phyloP scores from a whole-genome alignment of 2,113 vertebrate species.

The Xiphias gladius region DNA sequence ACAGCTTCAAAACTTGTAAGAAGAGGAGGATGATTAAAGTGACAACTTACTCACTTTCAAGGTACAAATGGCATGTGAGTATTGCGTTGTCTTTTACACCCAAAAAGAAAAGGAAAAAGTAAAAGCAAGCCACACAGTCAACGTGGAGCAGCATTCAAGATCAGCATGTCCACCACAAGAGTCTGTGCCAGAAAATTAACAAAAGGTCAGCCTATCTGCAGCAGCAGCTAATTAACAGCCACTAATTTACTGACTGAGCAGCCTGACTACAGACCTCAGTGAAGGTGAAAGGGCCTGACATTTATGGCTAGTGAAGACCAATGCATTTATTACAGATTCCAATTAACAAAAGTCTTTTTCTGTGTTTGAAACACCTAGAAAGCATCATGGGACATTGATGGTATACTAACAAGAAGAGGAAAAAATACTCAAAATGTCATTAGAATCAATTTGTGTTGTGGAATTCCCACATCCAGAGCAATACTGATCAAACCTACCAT shows the following conservation, averaged over 20 bases:
- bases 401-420: neutral
- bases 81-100: too few species aligned
- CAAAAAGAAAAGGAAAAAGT: neutral
- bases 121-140: neutral
- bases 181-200: neutral
- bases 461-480: neutral
- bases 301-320: neutral
- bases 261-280: neutral
- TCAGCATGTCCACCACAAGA: neutral
- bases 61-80: too few species aligned
- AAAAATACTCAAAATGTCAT: neutral
- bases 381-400: neutral
- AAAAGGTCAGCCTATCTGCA: slow-evolving; percentile 16
- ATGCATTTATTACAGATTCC: neutral
- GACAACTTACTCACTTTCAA: too few species aligned
- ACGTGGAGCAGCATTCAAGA: neutral
- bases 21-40: too few species aligned
- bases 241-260: neutral
- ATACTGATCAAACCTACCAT: slow-evolving; percentile 11
- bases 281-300: neutral
- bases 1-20: too few species aligned
- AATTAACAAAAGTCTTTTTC: neutral
- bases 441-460: neutral
- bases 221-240: neutral
- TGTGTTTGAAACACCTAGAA: neutral